Percentiles rank a stretch among this genome's conserved stretches.
phyloP scores from a whole-genome alignment of 1,140 invertebrate species.

The Lordiphosa mommai region DNA sequence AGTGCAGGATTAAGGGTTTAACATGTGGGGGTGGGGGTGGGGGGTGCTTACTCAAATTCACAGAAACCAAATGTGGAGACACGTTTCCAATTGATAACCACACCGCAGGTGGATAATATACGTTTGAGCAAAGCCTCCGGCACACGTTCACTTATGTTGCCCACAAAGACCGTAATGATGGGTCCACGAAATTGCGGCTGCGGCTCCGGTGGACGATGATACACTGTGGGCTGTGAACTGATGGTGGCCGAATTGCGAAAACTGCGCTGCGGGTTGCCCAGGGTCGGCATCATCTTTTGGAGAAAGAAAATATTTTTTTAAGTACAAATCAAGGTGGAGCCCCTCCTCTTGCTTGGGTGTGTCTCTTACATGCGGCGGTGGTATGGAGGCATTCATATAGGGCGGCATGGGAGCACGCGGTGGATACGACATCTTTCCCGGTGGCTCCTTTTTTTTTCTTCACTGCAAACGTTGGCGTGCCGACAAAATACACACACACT shows the following conservation, averaged over 20 bases:
- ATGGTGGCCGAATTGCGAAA: constrained; percentile 79
- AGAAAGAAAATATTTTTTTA: neutral
- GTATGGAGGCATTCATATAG: constrained; percentile 81
- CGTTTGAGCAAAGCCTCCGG: constrained; percentile 97
- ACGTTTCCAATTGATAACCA: constrained; percentile 97
- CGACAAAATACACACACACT: constrained; percentile 54
- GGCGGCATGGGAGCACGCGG: constrained; percentile 82
- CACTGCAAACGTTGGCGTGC: constrained; percentile 32
- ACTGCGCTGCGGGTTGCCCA: constrained; percentile 78
- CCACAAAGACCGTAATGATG: constrained; percentile 97
- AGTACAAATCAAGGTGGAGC: neutral
- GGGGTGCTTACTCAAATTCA: constrained; percentile 89
- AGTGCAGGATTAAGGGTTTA: too few species aligned
- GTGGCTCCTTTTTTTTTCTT: constrained; percentile 8
- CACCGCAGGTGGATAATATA: constrained; percentile 93
- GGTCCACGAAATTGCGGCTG: constrained; percentile 84
- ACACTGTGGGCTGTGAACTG: constrained; percentile 70
- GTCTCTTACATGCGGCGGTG: constrained; percentile 79
- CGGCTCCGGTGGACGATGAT: constrained; percentile 72
- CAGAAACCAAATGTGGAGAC: constrained; percentile 99
- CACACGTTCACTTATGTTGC: constrained; percentile 97
- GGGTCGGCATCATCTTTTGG: constrained; percentile 81
- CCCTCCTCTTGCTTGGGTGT: neutral
- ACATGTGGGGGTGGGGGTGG: too few species aligned
- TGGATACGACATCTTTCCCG: constrained; percentile 68